These are phyloP conservation scores for Chamaetylas fuelleborni DNA, from an alignment of 2,113 vertebrate genomes.

Conservation along the genomic window DNA sequence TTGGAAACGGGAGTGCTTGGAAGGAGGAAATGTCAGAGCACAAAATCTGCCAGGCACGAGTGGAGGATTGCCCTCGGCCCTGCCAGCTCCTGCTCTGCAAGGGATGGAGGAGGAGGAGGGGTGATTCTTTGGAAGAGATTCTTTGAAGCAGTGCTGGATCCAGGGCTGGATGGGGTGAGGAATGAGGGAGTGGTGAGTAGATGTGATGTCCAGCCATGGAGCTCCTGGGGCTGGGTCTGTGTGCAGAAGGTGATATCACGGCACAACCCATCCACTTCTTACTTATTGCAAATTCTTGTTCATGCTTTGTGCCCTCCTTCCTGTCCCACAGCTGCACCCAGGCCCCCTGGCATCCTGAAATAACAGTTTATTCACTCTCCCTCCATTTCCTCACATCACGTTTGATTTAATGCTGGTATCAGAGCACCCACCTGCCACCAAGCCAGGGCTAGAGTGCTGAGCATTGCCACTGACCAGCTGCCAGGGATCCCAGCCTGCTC, in stretches of 20 bases:
- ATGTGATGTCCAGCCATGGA: rapidly evolving
- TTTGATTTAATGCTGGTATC: background rate
- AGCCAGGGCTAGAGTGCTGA: rapidly evolving
- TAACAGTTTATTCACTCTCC: background rate
- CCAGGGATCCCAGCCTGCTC: background rate
- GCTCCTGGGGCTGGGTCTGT: background rate
- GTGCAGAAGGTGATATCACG: rapidly evolving
- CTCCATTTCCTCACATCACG: rapidly evolving
- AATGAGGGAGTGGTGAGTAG: rapidly evolving
- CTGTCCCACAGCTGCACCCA: background rate
- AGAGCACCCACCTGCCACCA: background rate
- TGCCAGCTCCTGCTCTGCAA: background rate
- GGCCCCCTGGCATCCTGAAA: background rate
- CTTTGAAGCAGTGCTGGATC: rapidly evolving
- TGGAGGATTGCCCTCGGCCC: background rate
- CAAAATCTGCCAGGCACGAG: background rate
- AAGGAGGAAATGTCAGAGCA: background rate
- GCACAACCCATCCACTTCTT: background rate
- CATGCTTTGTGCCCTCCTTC: rapidly evolving
- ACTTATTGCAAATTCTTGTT: background rate
- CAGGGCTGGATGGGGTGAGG: rapidly evolving
- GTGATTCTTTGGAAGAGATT: background rate
- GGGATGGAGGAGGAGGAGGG: background rate
- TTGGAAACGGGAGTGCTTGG: rapidly evolving
- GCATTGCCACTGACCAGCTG: rapidly evolving